Base-by-base conservation (phyloP, 2,797 vertebrate species). In the Gastrophryne carolinensis region DNA sequence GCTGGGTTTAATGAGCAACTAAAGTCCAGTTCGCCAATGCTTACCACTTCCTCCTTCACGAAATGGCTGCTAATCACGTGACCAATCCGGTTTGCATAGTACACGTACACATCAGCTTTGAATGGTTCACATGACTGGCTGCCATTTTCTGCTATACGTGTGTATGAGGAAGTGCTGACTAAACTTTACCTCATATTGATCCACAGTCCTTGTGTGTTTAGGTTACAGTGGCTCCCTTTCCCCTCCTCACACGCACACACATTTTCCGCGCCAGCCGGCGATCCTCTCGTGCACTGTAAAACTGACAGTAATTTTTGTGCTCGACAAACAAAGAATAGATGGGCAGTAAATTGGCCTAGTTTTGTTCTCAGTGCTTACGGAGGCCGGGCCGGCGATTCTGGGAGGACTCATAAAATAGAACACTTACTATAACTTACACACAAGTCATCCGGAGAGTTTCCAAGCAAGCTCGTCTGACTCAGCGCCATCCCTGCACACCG, bases 311-410 rank as follows among this genome's bases (percentile, higher is more conserved):
- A 26, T 57, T 64, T 39, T 65, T 57, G 37, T 50, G 53, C 67
- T 47, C 49, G 75, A 77, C 67, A 77, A 77, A 77, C 75, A 57
- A 68, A 54, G 39, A 19, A 30, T 12, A 63, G 23, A 49, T 23
- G 8, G 49, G 9, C 23, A 64, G 50, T 57, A 71, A 77, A 77
- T 70, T 71, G 75, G 37, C 67, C 67, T 50, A 30, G 50, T 57
- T 77, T 47, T 75, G 41, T 63, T 57, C 23, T 63, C 29, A 4
- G 19, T 49, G 72, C 62, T 67, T 75, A 35, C 53, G 37, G 53
- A 75, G 37, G 63, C 63, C 19, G 35, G 54, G 35, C n/a, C 53
- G 24, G 21, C 17, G 63, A 60, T 15, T 67, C 72, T 75, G 23
- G 39, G 26, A 75, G 72, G 72, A 58, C 62, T 17, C 30, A 58